Percentiles rank a stretch among this genome's conserved stretches.
These are phyloP conservation scores for Hydractinia symbiolongicarpus DNA, from an alignment of 30 jellyfish, hydroid and myxozoan genomes.

Conservation along the genomic window DNA sequence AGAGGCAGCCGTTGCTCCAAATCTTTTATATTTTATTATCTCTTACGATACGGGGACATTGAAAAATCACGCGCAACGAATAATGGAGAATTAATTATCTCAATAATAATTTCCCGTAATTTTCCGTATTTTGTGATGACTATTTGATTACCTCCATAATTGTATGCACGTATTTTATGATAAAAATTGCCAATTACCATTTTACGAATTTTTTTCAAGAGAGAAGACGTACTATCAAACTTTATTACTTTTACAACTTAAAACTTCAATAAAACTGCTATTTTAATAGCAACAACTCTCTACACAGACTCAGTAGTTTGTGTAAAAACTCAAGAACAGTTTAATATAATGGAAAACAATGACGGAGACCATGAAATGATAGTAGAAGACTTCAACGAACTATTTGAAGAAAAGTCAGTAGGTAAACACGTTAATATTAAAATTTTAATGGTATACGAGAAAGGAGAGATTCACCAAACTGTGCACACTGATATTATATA, in stretches of 20 bases:
- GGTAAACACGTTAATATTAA: constrained; percentile 1
- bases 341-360: background rate
- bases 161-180: too few species aligned
- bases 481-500: background rate
- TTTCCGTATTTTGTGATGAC: too few species aligned
- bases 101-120: too few species aligned
- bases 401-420: constrained; percentile 5
- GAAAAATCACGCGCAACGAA: too few species aligned
- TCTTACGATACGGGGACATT: too few species aligned
- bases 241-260: background rate
- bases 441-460: background rate
- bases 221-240: background rate
- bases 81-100: too few species aligned
- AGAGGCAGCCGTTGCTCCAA: too few species aligned
- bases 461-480: background rate
- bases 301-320: constrained; percentile 11
- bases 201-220: too few species aligned
- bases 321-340: background rate
- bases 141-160: too few species aligned
- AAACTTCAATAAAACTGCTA: constrained; percentile 7
- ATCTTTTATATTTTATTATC: too few species aligned
- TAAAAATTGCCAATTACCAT: too few species aligned
- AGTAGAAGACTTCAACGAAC: constrained; percentile 4
- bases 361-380: background rate
- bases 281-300: constrained; percentile 1